A percentile compares a stretch with the other conserved stretches of the same genome.
Conservation (phyloP, 1,140 invertebrate genomes). For the Macrotrachela quadricornifera region DNA sequence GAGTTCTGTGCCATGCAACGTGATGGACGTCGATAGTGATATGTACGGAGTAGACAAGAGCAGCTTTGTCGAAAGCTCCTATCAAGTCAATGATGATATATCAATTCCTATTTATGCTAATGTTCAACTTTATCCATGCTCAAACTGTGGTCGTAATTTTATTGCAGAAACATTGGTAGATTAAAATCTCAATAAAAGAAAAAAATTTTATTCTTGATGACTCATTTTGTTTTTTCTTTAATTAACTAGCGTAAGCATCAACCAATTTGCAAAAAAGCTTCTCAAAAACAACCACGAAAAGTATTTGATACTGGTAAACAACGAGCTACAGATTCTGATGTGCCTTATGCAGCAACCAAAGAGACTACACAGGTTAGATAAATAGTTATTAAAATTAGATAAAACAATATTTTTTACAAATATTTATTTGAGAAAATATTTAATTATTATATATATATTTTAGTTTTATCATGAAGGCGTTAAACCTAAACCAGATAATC, state of each 20-base stretch:
- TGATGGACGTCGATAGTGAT: too few relatives aligned
- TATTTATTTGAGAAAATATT: too few relatives aligned
- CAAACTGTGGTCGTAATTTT: slow-evolving; percentile 23
- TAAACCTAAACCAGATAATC: not conserved
- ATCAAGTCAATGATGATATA: too few relatives aligned
- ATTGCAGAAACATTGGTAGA: slow-evolving; percentile 21
- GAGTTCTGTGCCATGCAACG: too few relatives aligned
- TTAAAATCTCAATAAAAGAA: not conserved
- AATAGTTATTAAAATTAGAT: not conserved
- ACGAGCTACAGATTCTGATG: slow-evolving; percentile 48
- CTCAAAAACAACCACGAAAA: slow-evolving; percentile 49
- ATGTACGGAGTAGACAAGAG: too few relatives aligned
- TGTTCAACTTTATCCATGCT: slow-evolving; percentile 14
- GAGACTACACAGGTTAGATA: slow-evolving; percentile 8
- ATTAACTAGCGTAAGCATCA: slow-evolving; percentile 41
- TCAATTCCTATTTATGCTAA: too few relatives aligned
- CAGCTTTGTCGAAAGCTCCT: too few relatives aligned
- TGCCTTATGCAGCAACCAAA: slow-evolving; percentile 21
- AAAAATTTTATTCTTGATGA: not conserved
- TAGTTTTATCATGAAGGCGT: not conserved
- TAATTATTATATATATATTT: too few relatives aligned
- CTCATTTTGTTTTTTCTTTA: not conserved
- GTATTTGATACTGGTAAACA: slow-evolving; percentile 64
- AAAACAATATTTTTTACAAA: not conserved
- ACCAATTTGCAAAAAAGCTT: slow-evolving; percentile 51